A percentile compares a stretch with the other conserved stretches of the same genome.
These are phyloP conservation scores for Phaethon lepturus DNA, from an alignment of 2,113 vertebrate species.

Conservation along the genomic window DNA sequence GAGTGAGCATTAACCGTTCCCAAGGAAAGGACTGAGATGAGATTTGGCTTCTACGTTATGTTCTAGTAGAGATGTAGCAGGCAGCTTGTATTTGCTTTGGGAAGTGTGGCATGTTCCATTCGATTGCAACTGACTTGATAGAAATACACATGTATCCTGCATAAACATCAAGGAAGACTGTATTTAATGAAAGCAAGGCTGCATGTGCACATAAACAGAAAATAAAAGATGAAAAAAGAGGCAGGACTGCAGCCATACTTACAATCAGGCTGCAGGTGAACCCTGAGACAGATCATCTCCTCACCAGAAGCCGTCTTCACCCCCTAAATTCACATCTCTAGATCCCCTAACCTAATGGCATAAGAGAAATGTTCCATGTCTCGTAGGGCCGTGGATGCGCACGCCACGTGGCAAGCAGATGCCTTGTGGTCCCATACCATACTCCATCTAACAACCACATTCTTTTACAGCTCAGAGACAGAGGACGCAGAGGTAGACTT, in stretches of 20 bases:
- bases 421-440: neutral
- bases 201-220: neutral
- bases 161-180: neutral
- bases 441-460: neutral
- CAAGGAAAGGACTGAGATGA: neutral
- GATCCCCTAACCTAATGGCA: neutral
- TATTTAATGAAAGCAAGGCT: neutral
- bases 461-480: neutral
- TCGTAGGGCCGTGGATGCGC: neutral
- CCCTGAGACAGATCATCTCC: neutral
- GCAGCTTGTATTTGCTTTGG: constrained; percentile 40
- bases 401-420: neutral
- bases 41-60: neutral
- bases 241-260: neutral
- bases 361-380: neutral
- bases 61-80: neutral
- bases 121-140: neutral
- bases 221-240: neutral
- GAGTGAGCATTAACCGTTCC: neutral
- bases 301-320: neutral
- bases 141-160: neutral
- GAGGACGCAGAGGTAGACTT: neutral
- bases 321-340: neutral
- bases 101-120: neutral
- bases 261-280: neutral